Base-by-base conservation (phyloP, 2,113 vertebrate species). In the Leiothrix lutea region DNA sequence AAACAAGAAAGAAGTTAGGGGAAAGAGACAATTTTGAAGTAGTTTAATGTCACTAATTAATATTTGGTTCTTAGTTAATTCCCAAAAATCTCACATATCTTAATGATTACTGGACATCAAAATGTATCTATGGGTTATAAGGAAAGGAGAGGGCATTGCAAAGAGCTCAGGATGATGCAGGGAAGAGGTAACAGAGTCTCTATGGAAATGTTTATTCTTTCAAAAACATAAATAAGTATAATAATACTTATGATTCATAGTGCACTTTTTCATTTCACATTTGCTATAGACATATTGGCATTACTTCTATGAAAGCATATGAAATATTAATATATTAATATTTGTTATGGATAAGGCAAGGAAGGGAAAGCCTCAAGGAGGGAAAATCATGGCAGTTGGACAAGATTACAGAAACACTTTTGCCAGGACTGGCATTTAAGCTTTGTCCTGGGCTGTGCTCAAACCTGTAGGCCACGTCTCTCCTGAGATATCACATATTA, bases 381-480 rank as follows among this genome's bases (percentile, higher is more conserved):
- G 67, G 57, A 86, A 66, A 86, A 28, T 19, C 36, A 33, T 12
- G 12, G 29, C 23, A 54, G 26, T 21, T 87, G 53, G 31, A 53
- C 19, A 80, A 45, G 66, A 91, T 44, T 61, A 23, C 21, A 60
- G 80, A 80, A 81, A 58, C 18, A 36, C 5, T 78, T 86, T 80
- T 56, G 36, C 57, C 25, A 42, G 61, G 44, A 36, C 57, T 81
- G n/a, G 44, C 60, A 45, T n/a, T 78, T 67, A 48, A 71, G n/a
- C 31, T 88, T 60, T 86, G 40, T 66, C 53, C 70, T 80, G 82
- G 31, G 12, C 31, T 80, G 82, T 28, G 12, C n/a, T 84, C 53
- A 74, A 61, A 67, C n/a, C 64, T 86, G 51, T 57, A 79, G 85
- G 85, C 79, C 88, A 81, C n/a, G 45, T 80, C 21, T 81, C 69